Percentiles rank a stretch among this genome's conserved stretches.
These are phyloP conservation scores for Holacanthella duospinosa DNA, from an alignment of 2,888 invertebrate genomes.

Conservation along the genomic window DNA sequence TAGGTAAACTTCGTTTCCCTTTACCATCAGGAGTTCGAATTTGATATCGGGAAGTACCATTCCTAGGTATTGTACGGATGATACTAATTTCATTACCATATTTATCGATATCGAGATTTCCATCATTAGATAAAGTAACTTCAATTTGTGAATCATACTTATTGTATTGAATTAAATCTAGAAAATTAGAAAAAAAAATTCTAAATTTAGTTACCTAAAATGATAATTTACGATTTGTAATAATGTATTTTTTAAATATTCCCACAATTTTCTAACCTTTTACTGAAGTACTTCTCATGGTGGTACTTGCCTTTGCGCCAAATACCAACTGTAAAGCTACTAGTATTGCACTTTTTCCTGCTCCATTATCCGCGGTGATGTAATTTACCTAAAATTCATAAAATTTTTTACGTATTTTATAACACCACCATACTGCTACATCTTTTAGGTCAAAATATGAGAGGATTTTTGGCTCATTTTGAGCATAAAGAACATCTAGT, in stretches of 20 bases:
- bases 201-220: background rate
- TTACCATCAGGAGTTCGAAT: conserved; percentile 4
- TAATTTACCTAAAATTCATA: conserved; percentile 13
- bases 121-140: conserved; percentile 12
- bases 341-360: conserved; percentile 18
- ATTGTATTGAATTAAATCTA: background rate
- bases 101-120: background rate
- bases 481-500: no score
- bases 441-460: no score
- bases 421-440: no score
- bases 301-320: conserved; percentile 14
- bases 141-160: conserved; percentile 11
- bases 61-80: background rate
- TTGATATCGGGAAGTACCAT: conserved; percentile 18
- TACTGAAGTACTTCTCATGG: conserved; percentile 8
- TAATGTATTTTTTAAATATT: background rate
- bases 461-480: no score
- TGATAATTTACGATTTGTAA: background rate
- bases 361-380: conserved; percentile 19
- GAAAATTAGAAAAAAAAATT: background rate
- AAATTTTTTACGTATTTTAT: background rate
- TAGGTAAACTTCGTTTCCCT: conserved; percentile 1
- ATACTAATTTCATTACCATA: conserved; percentile 15
- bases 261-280: conserved; percentile 10
- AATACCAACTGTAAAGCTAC: conserved; percentile 14